These are phyloP conservation scores for Eupithecia subumbrata DNA, from an alignment of 2,888 invertebrate species.

Conservation along the genomic window DNA sequence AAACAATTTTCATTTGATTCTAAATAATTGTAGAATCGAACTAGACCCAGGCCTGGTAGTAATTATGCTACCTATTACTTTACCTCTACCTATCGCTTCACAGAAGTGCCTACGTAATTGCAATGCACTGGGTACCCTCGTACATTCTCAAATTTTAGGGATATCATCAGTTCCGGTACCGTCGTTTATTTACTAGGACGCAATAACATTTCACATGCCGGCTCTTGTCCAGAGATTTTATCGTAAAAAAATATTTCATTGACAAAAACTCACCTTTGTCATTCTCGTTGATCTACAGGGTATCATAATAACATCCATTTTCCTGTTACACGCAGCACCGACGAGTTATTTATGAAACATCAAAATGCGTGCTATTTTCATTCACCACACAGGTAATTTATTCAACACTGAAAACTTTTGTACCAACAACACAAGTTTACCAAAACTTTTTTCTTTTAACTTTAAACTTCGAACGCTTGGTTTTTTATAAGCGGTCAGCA, in stretches of 20 bases:
- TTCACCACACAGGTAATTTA: constrained; percentile 32
- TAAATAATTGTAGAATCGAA: background rate
- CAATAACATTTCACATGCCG: background rate
- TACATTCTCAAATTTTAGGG: background rate
- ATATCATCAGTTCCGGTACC: background rate
- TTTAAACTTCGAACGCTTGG: constrained; percentile 35
- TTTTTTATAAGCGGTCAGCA: constrained; percentile 27
- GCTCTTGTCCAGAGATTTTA: background rate
- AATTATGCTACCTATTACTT: background rate
- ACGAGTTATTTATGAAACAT: constrained; percentile 17
- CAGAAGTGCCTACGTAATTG: background rate
- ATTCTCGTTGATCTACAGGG: background rate
- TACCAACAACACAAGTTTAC: constrained; percentile 41
- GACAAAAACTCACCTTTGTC: constrained; percentile 1
- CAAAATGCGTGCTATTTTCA: constrained; percentile 1
- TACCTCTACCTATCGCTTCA: background rate
- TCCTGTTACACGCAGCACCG: background rate
- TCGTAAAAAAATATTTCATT: background rate
- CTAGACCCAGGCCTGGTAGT: background rate
- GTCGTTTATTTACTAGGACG: background rate
- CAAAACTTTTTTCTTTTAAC: constrained; percentile 21
- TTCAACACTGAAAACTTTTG: constrained; percentile 40
- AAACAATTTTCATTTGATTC: background rate
- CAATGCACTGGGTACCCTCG: background rate
- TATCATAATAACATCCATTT: constrained; percentile 3